Evolutionary conservation across 1,140 invertebrate species (phyloP).

Genomic region (Orussus abietinus): DNA sequence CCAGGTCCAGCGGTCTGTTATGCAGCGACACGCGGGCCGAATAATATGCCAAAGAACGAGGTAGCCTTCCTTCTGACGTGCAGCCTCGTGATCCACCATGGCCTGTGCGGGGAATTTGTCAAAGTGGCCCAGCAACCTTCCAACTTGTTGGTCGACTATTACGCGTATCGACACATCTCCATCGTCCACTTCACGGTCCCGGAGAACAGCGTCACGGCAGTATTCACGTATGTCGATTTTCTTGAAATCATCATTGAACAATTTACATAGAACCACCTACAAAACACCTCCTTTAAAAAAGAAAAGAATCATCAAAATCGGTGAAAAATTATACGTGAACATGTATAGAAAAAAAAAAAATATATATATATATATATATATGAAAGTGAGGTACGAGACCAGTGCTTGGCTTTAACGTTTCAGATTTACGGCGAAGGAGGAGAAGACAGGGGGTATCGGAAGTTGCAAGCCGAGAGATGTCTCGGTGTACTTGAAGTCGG

Average conservation of each 20-base stretch:
- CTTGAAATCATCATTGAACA: too few relatives aligned
- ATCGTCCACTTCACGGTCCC: slow-evolving; percentile 49
- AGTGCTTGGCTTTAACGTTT: too few relatives aligned
- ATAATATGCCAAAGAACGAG: slow-evolving; percentile 38
- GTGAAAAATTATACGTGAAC: background rate
- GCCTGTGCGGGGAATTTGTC: slow-evolving; percentile 30
- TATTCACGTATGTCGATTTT: slow-evolving; percentile 49
- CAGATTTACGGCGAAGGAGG: slow-evolving; percentile 46
- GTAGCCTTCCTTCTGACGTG: slow-evolving; percentile 29
- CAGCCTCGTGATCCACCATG: slow-evolving; percentile 26
- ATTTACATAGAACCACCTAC: too few relatives aligned
- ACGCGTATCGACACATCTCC: slow-evolving; percentile 45
- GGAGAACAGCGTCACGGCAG: slow-evolving; percentile 34
- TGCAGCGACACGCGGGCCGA: too few relatives aligned
- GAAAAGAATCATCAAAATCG: too few relatives aligned
- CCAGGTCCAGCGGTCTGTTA: background rate
- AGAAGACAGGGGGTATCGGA: slow-evolving; percentile 41
- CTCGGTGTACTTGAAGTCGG: slow-evolving; percentile 65
- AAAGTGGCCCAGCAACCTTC: slow-evolving; percentile 35
- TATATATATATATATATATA: background rate
- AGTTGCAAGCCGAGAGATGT: slow-evolving; percentile 59
- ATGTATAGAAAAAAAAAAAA: background rate
- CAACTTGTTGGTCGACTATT: slow-evolving; percentile 41
- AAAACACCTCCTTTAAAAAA: too few relatives aligned
- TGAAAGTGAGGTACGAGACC: too few relatives aligned